These are phyloP conservation scores for Tiaroga cobitis DNA, from an alignment of 2,797 vertebrate species.

Conservation along the genomic window DNA sequence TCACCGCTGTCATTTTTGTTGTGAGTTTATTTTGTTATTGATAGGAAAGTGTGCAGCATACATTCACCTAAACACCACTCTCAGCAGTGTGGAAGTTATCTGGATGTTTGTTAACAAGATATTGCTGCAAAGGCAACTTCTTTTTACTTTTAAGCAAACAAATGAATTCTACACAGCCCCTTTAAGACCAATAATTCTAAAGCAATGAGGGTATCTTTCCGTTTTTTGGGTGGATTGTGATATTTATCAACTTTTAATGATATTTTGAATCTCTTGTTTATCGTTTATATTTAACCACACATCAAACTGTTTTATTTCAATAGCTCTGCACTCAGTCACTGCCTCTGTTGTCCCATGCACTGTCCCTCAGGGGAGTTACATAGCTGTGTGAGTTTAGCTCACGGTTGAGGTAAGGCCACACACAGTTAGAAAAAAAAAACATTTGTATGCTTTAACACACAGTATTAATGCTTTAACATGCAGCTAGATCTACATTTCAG, in stretches of 20 bases:
- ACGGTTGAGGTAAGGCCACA: slow-evolving; percentile 53
- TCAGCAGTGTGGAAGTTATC: not conserved
- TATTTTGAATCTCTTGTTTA: not conserved
- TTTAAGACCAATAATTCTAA: not conserved
- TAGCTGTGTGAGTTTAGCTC: slow-evolving; percentile 55
- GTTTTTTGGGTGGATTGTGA: not conserved
- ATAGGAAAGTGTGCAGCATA: not conserved
- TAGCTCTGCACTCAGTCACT: slow-evolving; percentile 20
- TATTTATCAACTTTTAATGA: not conserved
- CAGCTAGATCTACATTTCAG: not conserved
- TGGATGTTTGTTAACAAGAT: not conserved
- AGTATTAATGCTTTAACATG: not conserved
- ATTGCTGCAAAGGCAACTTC: not conserved
- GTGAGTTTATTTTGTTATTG: not conserved
- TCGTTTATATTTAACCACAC: not conserved
- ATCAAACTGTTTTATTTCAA: not conserved
- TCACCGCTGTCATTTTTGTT: not conserved
- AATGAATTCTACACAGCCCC: not conserved
- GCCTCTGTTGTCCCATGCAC: slow-evolving; percentile 25
- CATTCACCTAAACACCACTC: not conserved
- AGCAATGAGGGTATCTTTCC: not conserved
- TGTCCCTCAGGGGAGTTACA: slow-evolving; percentile 45
- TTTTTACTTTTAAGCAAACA: not conserved
- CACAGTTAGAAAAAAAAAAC: not conserved
- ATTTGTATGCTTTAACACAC: not conserved